Base-by-base conservation (phyloP, 2,797 vertebrate genomes). In the Paedocypris micromegethes region DNA sequence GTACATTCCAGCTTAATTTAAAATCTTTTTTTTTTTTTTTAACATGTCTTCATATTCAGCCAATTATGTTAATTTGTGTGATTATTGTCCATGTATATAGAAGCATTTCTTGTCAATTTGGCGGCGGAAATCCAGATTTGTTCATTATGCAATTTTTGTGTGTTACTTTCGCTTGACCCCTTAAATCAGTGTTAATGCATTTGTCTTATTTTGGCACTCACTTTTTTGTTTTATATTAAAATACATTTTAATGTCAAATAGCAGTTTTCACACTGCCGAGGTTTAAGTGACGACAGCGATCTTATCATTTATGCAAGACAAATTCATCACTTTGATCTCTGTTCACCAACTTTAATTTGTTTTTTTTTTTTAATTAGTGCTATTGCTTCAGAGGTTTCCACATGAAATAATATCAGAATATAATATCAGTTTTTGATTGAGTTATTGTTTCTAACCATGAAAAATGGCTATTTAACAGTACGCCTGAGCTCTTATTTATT, bases 1-100 rank as follows among this genome's bases (percentile, higher is more conserved):
- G 73, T 83, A 88, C 88, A 90, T 90, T 90, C 88, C 87, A 88
- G 70, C 81, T 83, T 90, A 89, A 90, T 88, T 91, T 90, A 90
- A 90, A 58, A 59, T 71, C 84, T 73, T 76, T 85, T 75, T 85
- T 80, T 88, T 78, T 78, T 83, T 76, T 83, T 73, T 79, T 73
- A 81, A 67, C 52, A 54, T 81, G 78, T 70, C 76, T 75, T 79
- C 66, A 78, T 77, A 62, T 83, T 81, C 78, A 82, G 76, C 73
- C 62, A 68, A 72, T 65, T 72, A 45, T 72, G 44, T 70, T 47
- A 48, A 41, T 79, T 61, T 67, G 50, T 77, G 62, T 74, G 72
- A 70, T 38, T 82, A 74, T 80, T 50, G 60, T 66, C 62, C 73
- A 77, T 83, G 81, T 84, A 76, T 75, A 75, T 83, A 83, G 82